Base-by-base conservation (phyloP, 1,140 invertebrate species). In the Orchestia grillus region DNA sequence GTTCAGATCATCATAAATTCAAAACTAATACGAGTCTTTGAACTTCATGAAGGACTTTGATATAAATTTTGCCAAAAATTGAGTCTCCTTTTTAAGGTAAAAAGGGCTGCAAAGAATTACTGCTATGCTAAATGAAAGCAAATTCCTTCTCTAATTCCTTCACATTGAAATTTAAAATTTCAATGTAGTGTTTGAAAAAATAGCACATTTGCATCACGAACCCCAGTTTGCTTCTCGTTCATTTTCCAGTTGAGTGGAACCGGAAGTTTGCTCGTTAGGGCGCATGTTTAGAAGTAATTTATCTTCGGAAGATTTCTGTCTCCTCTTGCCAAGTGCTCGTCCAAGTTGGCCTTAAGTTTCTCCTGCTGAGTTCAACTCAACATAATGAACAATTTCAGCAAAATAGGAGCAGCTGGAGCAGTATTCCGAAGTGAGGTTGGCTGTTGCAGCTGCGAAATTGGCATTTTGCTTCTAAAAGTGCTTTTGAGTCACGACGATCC, bases 201-300 rank as follows among this genome's bases (percentile, higher is more conserved):
- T 77, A 53, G 19, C 47, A 23, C 62, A 15, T 77, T 77, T 77
- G 62, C 62, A 77, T 77, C 62, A 42, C 88, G n/a, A 90, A 44
- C n/a, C 42, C 88, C n/a, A 90, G 88, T 42, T 90, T 90, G 28
- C 88, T 90, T 41, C n/a, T 42, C 88, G 88, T 90, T 36, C 43
- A 90, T 41, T 90, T 90, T 94, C 43, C 44, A 44, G 92, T 47
- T n/a, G 8, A 42, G 43, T 45, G 44, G 40, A 45, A 45, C 92
- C 44, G 44, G 44, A 94, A 94, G 92, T 94, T 94, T 94, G 92
- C 92, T 94, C 92, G 92, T 94, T 94, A 94, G 92, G 92, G 92
- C 40, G 92, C 92, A 45, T 94, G 92, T 94, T 94, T 94, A 94
- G 92, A 40, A 94, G 92, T 44, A 45, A 94, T 94, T 94, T 94